Conservation (phyloP, 2,888 invertebrate species). For the Melanophora roralis region DNA sequence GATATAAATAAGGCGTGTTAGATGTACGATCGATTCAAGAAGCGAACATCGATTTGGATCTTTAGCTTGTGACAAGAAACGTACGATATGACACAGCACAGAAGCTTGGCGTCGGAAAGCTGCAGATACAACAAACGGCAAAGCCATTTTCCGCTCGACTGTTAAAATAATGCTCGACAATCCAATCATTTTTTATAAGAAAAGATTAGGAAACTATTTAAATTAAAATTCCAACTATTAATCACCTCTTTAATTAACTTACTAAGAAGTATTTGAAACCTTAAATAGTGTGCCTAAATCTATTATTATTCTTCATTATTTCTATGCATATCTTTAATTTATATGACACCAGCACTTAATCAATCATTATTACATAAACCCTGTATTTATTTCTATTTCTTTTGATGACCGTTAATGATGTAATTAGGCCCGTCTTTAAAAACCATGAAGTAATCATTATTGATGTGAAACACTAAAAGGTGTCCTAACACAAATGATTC, state of each 20-base stretch:
- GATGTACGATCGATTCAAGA: too few species aligned
- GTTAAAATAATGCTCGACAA: too few species aligned
- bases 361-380: conserved; percentile 10
- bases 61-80: too few species aligned
- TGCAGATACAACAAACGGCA: too few species aligned
- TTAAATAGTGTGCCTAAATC: neutral
- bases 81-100: too few species aligned
- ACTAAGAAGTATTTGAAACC: neutral
- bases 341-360: conserved; percentile 55
- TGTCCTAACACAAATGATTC: conserved; percentile 47
- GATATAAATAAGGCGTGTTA: too few species aligned
- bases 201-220: neutral
- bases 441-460: conserved; percentile 27
- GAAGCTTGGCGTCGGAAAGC: too few species aligned
- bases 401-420: conserved; percentile 35
- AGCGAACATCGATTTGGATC: too few species aligned
- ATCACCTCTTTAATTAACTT: neutral
- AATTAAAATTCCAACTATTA: neutral
- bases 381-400: neutral
- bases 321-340: neutral
- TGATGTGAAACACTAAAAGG: conserved; percentile 28
- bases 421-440: conserved; percentile 26
- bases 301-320: conserved; percentile 2
- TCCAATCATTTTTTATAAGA: too few species aligned
- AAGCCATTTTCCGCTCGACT: too few species aligned